Percentiles rank a stretch among this genome's conserved stretches.
Evolutionary conservation across 2,113 vertebrate genomes (phyloP).

Genomic region (Podarcis muralis): DNA sequence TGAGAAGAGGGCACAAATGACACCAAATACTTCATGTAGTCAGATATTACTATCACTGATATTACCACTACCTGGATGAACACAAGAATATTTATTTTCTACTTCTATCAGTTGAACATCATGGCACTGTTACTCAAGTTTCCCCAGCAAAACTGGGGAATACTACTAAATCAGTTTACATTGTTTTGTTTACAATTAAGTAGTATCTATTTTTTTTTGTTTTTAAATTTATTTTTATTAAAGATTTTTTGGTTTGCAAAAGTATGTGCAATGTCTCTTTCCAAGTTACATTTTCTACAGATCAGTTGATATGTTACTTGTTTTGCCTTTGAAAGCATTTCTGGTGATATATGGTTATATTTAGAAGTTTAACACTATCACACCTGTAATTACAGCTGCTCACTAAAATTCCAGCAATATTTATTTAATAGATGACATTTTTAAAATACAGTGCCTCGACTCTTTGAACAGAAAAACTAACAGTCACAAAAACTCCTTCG

Average conservation of each 20-base stretch:
- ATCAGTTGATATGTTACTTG: no score
- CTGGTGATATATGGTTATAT: neutral
- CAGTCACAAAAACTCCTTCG: no score
- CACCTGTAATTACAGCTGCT: neutral
- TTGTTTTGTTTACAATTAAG: no score
- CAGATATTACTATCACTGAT: neutral
- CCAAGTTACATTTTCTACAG: no score
- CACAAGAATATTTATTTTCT: neutral
- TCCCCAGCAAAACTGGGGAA: neutral
- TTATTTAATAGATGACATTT: neutral
- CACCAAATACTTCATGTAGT: neutral
- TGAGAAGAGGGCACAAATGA: neutral
- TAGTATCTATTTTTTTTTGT: no score
- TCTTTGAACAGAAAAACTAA: neutral
- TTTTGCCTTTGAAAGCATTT: neutral
- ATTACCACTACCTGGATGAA: neutral
- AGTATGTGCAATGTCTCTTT: no score
- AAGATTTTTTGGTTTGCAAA: no score
- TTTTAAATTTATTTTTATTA: no score
- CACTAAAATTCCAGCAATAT: neutral
- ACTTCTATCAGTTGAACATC: neutral
- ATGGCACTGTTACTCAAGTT: neutral
- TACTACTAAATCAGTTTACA: neutral
- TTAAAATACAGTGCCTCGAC: no score
- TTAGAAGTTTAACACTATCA: neutral